Evolutionary conservation across 2,888 invertebrate genomes (phyloP).

Genomic region (Zonitis immaculata): DNA sequence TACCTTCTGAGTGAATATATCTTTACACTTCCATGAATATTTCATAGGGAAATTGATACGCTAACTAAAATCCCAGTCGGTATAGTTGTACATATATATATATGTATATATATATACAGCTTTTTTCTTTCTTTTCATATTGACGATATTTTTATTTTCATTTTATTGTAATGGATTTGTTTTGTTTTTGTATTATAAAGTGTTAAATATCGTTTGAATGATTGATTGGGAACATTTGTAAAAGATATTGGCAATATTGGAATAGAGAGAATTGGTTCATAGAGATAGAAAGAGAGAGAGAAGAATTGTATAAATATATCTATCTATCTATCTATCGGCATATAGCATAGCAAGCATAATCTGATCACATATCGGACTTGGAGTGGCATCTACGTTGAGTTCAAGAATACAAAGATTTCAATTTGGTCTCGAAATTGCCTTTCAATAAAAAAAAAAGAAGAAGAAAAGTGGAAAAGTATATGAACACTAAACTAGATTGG

Average conservation of each 20-base stretch:
- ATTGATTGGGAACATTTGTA: neutral
- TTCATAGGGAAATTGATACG: conserved; percentile 19
- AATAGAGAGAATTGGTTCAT: too few relatives aligned
- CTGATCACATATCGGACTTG: conserved; percentile 48
- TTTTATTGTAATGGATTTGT: too few relatives aligned
- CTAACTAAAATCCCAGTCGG: conserved; percentile 15
- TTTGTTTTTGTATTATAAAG: too few relatives aligned
- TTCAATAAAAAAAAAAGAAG: conserved; percentile 39
- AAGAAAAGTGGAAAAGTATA: conserved; percentile 46
- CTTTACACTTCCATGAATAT: conserved; percentile 16
- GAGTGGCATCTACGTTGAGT: conserved; percentile 46
- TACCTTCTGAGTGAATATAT: conserved; percentile 17
- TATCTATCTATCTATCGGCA: conserved; percentile 24
- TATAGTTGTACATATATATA: too few relatives aligned
- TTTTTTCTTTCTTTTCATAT: too few relatives aligned
- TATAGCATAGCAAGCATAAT: conserved; percentile 41
- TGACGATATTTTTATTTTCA: too few relatives aligned
- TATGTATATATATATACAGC: too few relatives aligned
- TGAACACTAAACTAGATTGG: conserved; percentile 47
- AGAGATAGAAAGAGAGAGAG: neutral
- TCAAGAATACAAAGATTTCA: conserved; percentile 50
- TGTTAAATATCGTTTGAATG: neutral
- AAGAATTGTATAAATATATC: too few relatives aligned
- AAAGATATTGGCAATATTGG: too few relatives aligned
- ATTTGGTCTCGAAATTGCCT: conserved; percentile 49